Conservation (phyloP, 2,888 invertebrate species). For the Penaeus monodon region DNA sequence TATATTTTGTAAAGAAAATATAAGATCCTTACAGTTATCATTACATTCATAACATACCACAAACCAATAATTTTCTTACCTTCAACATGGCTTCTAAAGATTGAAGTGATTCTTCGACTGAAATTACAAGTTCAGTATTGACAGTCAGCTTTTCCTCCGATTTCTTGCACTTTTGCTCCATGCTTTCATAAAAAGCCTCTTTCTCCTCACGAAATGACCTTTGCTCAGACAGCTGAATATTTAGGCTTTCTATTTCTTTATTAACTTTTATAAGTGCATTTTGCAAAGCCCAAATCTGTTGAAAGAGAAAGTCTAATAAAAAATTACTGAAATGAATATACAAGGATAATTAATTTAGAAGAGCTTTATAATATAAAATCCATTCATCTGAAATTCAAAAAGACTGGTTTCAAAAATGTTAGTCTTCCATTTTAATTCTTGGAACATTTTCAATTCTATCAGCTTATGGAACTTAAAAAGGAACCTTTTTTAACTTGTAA, state of each 20-base stretch:
- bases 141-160: slow-evolving; percentile 47
- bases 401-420: no score
- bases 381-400: no score
- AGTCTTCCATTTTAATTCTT: no score
- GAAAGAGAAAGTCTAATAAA: background rate
- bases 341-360: no score
- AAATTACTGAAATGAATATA: background rate
- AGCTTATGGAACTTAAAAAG: background rate
- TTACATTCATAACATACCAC: background rate
- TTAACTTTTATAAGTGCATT: slow-evolving; percentile 43
- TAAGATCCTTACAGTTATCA: no score
- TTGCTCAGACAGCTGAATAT: slow-evolving; percentile 13
- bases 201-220: slow-evolving; percentile 18
- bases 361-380: no score
- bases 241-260: slow-evolving; percentile 35
- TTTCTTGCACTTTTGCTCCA: slow-evolving; percentile 41
- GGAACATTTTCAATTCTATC: no score
- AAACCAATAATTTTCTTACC: slow-evolving; percentile 28
- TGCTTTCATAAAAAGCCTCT: slow-evolving; percentile 28
- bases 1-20: no score
- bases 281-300: slow-evolving; percentile 47
- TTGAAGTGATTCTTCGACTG: slow-evolving; percentile 41
- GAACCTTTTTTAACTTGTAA: background rate
- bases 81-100: slow-evolving; percentile 49
- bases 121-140: slow-evolving; percentile 54